Base-by-base conservation (phyloP, 2,888 invertebrate genomes). In the Bugula neritina region DNA sequence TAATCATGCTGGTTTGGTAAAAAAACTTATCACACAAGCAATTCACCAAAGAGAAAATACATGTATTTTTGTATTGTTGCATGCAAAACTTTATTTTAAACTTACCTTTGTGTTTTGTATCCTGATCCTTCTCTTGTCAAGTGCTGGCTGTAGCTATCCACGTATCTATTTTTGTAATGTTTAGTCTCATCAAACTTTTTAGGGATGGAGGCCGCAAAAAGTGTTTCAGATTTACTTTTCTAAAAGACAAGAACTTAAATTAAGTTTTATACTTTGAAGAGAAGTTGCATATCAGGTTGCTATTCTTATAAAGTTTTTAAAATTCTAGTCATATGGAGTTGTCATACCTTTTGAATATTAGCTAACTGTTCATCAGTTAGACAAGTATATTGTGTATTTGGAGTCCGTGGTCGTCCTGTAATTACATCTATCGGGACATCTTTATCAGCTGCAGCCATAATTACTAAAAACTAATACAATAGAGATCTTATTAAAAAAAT, bases 321-420 rank as follows among this genome's bases (percentile, higher is more conserved):
- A n/a, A n/a, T n/a, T n/a, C n/a, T n/a, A n/a, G n/a, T n/a, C n/a
- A n/a, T n/a, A n/a, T n/a, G n/a, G n/a, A n/a, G n/a, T 43, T 17
- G 17, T 43, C 43, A 55, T 73, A 79, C 80, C 76, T 77, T 74
- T 69, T 76, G 75, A 17, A 81, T 79, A 73, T 82, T 82, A 54
- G 74, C 76, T 35, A 81, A 77, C 75, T 82, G 81, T 72, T 76
- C 76, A 0, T 82, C 80, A 71, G 80, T 81, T 23, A 84, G 74
- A 0, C 77, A 77, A 5, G 83, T 80, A 74, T 84, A 84, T 23
- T 78, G 82, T 71, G 79, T 78, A 75, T 82, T 80, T 3, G 83
- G 79, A 2, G 82, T 81, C 31, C 81, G 73, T 1, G 81, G 82
- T 23, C 79, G 76, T 69, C 79, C 78, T 1, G 81, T 81, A 21